These are phyloP conservation scores for Leptoclinus maculatus DNA, from an alignment of 2,797 vertebrate genomes.

Conservation along the genomic window DNA sequence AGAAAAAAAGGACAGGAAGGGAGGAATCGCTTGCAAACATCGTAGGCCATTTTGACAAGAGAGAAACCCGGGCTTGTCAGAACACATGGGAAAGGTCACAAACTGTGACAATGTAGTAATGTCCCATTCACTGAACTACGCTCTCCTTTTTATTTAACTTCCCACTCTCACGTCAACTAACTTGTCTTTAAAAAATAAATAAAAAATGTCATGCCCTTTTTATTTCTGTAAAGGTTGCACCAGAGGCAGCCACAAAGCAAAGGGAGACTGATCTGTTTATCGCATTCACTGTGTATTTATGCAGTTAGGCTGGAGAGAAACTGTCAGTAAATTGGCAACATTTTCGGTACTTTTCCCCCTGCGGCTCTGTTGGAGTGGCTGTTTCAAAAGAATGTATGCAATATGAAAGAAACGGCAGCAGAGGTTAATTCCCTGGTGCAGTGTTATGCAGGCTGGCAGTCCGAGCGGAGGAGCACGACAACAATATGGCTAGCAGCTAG, in stretches of 20 bases:
- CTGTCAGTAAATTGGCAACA: constrained; percentile 68
- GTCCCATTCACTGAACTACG: constrained; percentile 64
- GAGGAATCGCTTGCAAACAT: constrained; percentile 66
- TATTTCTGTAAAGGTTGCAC: constrained; percentile 67
- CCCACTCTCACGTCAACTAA: constrained; percentile 49
- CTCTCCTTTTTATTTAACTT: constrained; percentile 68
- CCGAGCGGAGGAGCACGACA: constrained; percentile 55
- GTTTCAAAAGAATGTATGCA: constrained; percentile 31
- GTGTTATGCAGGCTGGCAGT: constrained; percentile 62
- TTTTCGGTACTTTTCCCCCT: constrained; percentile 33
- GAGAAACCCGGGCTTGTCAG: constrained; percentile 66
- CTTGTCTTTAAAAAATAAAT: constrained; percentile 56
- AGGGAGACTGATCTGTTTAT: constrained; percentile 62
- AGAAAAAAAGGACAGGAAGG: constrained; percentile 56
- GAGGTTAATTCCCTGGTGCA: constrained; percentile 69
- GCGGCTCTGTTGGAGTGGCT: constrained; percentile 35
- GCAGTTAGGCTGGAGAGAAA: constrained; percentile 36
- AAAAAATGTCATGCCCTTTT: constrained; percentile 71
- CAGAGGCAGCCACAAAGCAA: constrained; percentile 58
- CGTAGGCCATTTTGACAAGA: constrained; percentile 62
- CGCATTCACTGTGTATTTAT: constrained; percentile 45
- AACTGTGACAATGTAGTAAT: constrained; percentile 70
- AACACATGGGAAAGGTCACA: constrained; percentile 76
- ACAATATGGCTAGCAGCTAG: constrained; percentile 69
- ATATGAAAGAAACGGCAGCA: constrained; percentile 49